phyloP scores from a whole-genome alignment of 2,797 vertebrate species.

The Margarornis squamiger region DNA sequence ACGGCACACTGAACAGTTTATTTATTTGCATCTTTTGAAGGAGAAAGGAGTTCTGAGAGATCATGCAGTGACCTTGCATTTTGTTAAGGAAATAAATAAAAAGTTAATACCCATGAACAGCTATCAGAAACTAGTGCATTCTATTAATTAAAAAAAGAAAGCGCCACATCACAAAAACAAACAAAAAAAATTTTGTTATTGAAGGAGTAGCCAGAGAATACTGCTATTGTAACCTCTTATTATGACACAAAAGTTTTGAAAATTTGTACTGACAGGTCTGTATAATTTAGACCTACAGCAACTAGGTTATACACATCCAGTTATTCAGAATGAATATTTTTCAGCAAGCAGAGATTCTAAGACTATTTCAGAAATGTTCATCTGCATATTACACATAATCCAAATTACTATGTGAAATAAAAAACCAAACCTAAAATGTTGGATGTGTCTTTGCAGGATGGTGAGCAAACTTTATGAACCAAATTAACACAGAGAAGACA shows the following conservation, averaged over 20 bases:
- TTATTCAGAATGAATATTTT: neutral
- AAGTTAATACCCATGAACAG: neutral
- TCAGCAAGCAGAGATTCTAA: neutral
- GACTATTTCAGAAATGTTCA: neutral
- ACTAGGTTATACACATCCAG: neutral
- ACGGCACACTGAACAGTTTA: neutral
- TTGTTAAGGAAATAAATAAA: neutral
- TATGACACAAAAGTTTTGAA: neutral
- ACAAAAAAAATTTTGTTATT: neutral
- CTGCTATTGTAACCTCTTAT: neutral
- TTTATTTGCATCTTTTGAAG: neutral
- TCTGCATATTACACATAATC: neutral
- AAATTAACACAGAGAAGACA: constrained; percentile 1
- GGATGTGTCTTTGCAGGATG: neutral
- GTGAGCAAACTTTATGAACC: neutral
- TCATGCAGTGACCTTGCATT: neutral
- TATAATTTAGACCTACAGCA: neutral
- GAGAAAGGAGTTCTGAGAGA: neutral
- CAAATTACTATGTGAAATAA: neutral
- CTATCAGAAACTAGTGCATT: neutral
- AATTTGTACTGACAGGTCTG: neutral
- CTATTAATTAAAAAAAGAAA: neutral
- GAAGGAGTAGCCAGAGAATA: neutral
- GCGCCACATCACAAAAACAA: neutral
- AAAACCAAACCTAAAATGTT: neutral